phyloP scores from a whole-genome alignment of 92 coral and sea anemone species.

The Siderastrea siderea region DNA sequence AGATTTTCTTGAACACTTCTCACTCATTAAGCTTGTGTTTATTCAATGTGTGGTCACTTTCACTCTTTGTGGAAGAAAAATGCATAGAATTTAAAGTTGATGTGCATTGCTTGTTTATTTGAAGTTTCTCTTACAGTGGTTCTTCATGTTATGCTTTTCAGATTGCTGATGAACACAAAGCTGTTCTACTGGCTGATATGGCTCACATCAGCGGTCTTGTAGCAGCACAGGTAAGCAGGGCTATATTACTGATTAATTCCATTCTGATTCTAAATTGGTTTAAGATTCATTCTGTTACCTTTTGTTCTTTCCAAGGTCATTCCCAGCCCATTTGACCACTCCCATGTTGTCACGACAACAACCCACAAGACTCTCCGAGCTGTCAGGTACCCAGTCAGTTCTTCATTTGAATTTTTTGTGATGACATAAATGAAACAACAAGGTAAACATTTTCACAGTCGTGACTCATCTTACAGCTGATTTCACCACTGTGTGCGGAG shows the following conservation, averaged over 20 bases:
- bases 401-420: too few species aligned
- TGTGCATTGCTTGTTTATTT: neutral
- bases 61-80: too few species aligned
- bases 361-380: slow-evolving; percentile 98
- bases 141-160: slow-evolving; percentile 1
- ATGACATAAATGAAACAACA: too few species aligned
- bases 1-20: too few species aligned
- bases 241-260: neutral
- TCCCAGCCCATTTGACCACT: slow-evolving; percentile 94
- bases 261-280: too few species aligned
- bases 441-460: too few species aligned
- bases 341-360: slow-evolving; percentile 91
- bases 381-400: slow-evolving; percentile 67
- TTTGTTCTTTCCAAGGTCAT: slow-evolving; percentile 71
- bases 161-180: slow-evolving; percentile 92
- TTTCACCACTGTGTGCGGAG: too few species aligned
- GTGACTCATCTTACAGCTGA: too few species aligned
- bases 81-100: neutral
- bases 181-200: slow-evolving; percentile 89
- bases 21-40: too few species aligned
- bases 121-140: neutral
- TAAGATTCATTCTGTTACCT: neutral
- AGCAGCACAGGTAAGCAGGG: slow-evolving; percentile 85
- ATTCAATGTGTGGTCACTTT: too few species aligned
- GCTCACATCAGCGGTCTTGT: slow-evolving; percentile 98